Conservation (phyloP, 1,140 invertebrate genomes). For the Drosophila littoralis region DNA sequence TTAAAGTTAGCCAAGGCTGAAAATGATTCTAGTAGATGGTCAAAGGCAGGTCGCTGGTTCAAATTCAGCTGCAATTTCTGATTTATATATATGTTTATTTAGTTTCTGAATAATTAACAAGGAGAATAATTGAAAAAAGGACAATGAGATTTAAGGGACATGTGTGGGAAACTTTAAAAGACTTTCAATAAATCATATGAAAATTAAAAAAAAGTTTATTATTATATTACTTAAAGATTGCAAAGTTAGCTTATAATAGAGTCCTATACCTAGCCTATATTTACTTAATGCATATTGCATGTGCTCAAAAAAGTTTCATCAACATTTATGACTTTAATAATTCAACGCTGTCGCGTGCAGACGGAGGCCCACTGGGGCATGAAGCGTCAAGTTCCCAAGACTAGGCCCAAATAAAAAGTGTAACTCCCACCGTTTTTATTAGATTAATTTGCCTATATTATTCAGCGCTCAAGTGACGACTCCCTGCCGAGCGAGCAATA, state of each 20-base stretch:
- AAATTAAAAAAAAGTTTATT: no score
- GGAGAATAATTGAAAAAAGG: no score
- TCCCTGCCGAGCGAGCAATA: conserved; percentile 48
- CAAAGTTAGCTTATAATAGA: background rate
- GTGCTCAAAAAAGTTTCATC: conserved; percentile 15
- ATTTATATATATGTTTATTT: no score
- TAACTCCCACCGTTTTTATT: conserved; percentile 77
- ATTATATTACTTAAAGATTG: no score
- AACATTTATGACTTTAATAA: conserved; percentile 39
- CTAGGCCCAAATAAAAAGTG: conserved; percentile 22
- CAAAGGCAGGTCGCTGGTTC: no score
- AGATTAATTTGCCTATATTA: conserved; percentile 78
- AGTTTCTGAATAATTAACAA: no score
- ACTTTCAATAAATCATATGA: no score
- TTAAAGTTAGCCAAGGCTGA: no score
- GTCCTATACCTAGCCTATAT: background rate
- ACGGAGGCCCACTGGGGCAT: conserved; percentile 4
- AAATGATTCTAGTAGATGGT: no score
- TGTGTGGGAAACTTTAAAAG: no score
- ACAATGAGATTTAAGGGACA: no score
- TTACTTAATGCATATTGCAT: conserved; percentile 1
- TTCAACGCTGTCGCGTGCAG: conserved; percentile 27
- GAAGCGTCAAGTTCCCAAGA: conserved; percentile 16
- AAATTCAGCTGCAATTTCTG: no score
- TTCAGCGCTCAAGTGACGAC: conserved; percentile 58